Conservation (phyloP, 1,140 invertebrate genomes). For the Eubasilissa regina region DNA sequence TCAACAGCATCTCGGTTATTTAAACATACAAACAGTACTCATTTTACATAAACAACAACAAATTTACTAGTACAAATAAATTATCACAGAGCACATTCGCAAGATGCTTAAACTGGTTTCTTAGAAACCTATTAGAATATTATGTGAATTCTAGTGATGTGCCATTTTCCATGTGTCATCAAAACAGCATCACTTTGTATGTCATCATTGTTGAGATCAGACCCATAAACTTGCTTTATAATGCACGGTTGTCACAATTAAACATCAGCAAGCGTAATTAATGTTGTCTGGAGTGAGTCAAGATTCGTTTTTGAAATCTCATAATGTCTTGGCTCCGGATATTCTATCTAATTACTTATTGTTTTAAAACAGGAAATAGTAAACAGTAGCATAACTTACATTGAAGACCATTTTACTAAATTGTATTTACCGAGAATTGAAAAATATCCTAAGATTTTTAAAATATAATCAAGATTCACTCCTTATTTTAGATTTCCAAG, state of each 20-base stretch:
- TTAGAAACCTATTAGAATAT: constrained; percentile 13
- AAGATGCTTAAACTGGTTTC: constrained; percentile 21
- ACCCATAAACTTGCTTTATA: constrained; percentile 49
- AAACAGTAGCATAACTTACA: too few relatives aligned
- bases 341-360: too few relatives aligned
- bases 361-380: too few relatives aligned
- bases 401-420: not conserved
- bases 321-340: not conserved
- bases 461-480: constrained; percentile 21
- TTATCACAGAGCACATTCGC: constrained; percentile 26
- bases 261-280: constrained; percentile 38
- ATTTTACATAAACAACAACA: constrained; percentile 15
- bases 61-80: constrained; percentile 14
- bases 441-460: not conserved
- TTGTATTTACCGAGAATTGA: not conserved
- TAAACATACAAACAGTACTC: constrained; percentile 22
- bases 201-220: constrained; percentile 20
- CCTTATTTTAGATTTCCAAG: not conserved
- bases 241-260: constrained; percentile 57
- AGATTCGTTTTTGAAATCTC: not conserved
- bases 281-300: constrained; percentile 28
- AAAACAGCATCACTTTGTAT: constrained; percentile 38
- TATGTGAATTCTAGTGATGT: constrained; percentile 27
- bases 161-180: constrained; percentile 32
- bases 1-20: constrained; percentile 1